Base-by-base conservation (phyloP, 2,113 vertebrate genomes). In the Pygoscelis adeliae region DNA sequence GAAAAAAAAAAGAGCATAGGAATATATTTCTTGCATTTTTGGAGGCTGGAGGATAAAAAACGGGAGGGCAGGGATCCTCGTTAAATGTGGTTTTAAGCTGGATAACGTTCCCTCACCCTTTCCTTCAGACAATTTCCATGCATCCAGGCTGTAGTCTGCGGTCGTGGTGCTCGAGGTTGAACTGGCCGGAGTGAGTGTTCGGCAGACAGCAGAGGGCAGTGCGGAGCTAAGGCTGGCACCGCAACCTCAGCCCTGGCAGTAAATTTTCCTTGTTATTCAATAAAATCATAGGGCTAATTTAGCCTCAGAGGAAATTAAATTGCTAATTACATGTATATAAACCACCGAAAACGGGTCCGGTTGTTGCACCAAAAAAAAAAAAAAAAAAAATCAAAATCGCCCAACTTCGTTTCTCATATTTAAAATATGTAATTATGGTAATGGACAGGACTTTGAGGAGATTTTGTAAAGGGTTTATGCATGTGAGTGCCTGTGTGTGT, bases 261-360 rank as follows among this genome's bases (percentile, higher is more conserved):
- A 94, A 91, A 94, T 92, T 87, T 92, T 84, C 50, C 93, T 93
- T 94, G 86, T 97, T 98, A 97, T 98, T 98, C 98, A 97, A 98
- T 96, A 97, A 98, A 98, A 98, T 98, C 97, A 97, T 94, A 85
- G 93, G 94, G 96, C 97, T 98, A 98, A 97, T 97, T 97, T 97
- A 97, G 96, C 97, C 97, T 97, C 97, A 93, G 98, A 98, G 97
- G 98, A 98, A 98, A 98, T 98, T 97, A 98, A 98, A 97, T 96
- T 97, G 96, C 97, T 98, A 98, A 98, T 98, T 98, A 98, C 95
- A 97, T 97, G 95, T 97, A 93, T 94, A 94, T 97, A 97, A 98
- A 92, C 82, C 94, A 96, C 83, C 6, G 42, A 95, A 98, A 97
- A 96, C 63, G 82, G 86, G 83, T 42, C 90, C 3, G 25, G 91